These are phyloP conservation scores for Himalopsyche kuldschensis DNA, from an alignment of 2,888 invertebrate genomes.

Conservation along the genomic window DNA sequence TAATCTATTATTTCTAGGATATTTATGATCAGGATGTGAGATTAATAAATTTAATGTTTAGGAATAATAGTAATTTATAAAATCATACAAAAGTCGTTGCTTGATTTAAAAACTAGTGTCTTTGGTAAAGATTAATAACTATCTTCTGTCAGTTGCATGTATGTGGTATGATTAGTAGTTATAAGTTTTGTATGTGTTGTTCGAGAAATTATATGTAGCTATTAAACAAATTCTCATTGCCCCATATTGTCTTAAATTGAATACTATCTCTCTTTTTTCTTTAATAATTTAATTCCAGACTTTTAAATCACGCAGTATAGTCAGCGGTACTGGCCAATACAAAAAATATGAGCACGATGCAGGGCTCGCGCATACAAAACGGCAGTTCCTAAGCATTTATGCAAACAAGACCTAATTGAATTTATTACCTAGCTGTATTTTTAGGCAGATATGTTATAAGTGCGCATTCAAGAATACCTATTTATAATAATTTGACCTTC, in stretches of 20 bases:
- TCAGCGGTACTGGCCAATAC: constrained; percentile 24
- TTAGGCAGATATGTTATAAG: neutral
- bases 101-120: too few relatives aligned
- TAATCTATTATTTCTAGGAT: too few relatives aligned
- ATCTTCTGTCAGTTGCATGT: too few relatives aligned
- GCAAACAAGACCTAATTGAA: neutral
- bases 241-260: neutral
- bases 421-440: neutral
- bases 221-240: neutral
- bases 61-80: too few relatives aligned
- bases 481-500: neutral
- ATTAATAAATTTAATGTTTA: too few relatives aligned
- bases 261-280: neutral
- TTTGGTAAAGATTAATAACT: too few relatives aligned
- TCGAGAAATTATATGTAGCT: too few relatives aligned
- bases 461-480: neutral
- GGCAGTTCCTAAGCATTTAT: constrained; percentile 12
- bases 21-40: too few relatives aligned
- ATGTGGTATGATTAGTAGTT: too few relatives aligned
- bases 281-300: constrained; percentile 24
- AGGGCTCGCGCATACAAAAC: constrained; percentile 17
- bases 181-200: too few relatives aligned
- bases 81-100: too few relatives aligned
- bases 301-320: constrained; percentile 15
- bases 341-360: constrained; percentile 19